Base-by-base conservation (phyloP, 2,113 vertebrate genomes). In the Hemichromis elongatus region DNA sequence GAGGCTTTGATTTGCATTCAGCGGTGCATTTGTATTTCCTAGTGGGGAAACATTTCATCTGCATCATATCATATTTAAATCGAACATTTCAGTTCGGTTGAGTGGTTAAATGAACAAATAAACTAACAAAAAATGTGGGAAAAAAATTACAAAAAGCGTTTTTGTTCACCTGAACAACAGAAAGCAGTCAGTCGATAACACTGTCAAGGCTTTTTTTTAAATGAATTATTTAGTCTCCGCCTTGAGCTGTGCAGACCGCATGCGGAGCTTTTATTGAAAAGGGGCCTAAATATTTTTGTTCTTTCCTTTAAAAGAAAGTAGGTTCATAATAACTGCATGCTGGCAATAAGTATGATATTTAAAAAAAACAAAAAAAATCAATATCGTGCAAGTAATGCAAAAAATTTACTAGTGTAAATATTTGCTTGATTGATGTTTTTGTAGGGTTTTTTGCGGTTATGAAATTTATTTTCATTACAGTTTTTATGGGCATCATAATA, bases 161-260 rank as follows among this genome's bases (percentile, higher is more conserved):
- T 70, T 47, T 75, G 45, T 50, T 75, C 70, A 52, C 16, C 26
- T 52, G 26, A 75, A 11, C 10, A 52, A n/a, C 16, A 52, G 16
- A 75, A 75, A 30, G 45, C 70, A 30, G 45, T 30, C 70, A 75
- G 45, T n/a, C 70, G 18, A 75, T 52, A 75, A 33, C 50, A 30
- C 45, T n/a, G 68, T 30, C 45, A 75, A 75, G 26, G 1, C 70
- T 52, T 75, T 75, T n/a, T 75, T 66, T 37, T 0, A 8, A 63
- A 75, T 75, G 45, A 75, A 75, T 52, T 52, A 52, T 52, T 75
- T 75, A 75, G 70, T 52, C 18, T 75, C 18, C 3, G 70, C 45
- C 70, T 7, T 26, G 45, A 33, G 26, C 70, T 52, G 70, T 52
- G 26, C 42, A 52, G 70, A 52, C 45, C 6, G 26, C 45, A 11